Percentiles rank a stretch among this genome's conserved stretches.
Evolutionary conservation across 2,113 vertebrate species (phyloP).

Genomic region (Albula glossodonta): DNA sequence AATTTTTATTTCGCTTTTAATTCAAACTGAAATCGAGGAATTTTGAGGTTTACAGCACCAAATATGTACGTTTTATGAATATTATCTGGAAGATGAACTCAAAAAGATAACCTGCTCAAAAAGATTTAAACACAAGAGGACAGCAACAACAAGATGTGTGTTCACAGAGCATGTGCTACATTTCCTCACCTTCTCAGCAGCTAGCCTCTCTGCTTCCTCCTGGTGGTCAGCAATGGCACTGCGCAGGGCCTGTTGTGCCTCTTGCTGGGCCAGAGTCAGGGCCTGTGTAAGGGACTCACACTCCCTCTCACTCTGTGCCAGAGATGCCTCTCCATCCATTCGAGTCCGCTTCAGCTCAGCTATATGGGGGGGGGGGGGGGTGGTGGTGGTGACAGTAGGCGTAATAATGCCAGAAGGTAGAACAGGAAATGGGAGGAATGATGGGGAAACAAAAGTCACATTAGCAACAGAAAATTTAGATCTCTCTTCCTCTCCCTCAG

Average conservation of each 20-base stretch:
- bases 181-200: constrained; percentile 75
- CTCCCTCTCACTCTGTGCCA: constrained; percentile 70
- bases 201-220: constrained; percentile 75
- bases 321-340: constrained; percentile 57
- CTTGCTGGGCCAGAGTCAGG: constrained; percentile 65
- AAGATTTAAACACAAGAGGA: too few species aligned
- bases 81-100: too few species aligned
- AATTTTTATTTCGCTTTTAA: too few species aligned
- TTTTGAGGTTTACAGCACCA: too few species aligned
- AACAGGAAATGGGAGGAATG: too few species aligned
- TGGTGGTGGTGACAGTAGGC: background rate
- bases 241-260: constrained; percentile 73
- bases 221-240: constrained; percentile 72
- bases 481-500: too few species aligned
- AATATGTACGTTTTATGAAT: too few species aligned
- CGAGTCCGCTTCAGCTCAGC: constrained; percentile 71
- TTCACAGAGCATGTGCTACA: background rate
- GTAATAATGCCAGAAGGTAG: background rate
- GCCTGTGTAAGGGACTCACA: constrained; percentile 69
- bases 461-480: too few species aligned
- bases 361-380: constrained; percentile 44
- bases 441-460: too few species aligned
- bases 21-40: too few species aligned
- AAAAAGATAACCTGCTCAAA: too few species aligned
- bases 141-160: too few species aligned